Conservation (phyloP, 2,113 vertebrate genomes). For the Bufo bufo region DNA sequence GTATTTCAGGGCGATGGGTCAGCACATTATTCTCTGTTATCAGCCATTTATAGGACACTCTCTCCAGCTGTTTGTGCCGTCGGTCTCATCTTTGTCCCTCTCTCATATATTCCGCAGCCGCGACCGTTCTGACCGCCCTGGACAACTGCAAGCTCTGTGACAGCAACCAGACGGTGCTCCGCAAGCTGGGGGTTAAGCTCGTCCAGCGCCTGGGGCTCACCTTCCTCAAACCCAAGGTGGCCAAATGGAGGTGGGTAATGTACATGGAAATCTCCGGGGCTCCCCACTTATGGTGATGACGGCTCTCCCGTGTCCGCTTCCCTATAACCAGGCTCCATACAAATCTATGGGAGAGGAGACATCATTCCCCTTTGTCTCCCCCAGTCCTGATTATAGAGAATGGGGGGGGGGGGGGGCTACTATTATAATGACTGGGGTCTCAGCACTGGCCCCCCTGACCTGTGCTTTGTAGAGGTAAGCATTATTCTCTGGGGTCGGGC, state of each 20-base stretch:
- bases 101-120: constrained; percentile 70
- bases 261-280: background rate
- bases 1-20: no score
- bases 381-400: no score
- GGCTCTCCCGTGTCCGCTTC: no score
- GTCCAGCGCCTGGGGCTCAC: constrained; percentile 90
- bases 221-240: constrained; percentile 89
- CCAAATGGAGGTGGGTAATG: constrained; percentile 87
- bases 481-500: background rate
- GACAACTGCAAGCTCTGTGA: constrained; percentile 79
- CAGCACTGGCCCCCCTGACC: background rate
- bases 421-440: no score
- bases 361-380: background rate
- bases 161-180: constrained; percentile 83
- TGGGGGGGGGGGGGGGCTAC: background rate
- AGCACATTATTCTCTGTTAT: background rate
- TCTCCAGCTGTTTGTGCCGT: no score
- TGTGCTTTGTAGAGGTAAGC: background rate
- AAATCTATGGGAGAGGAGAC: background rate
- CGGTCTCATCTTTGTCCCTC: background rate
- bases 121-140: constrained; percentile 80
- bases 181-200: constrained; percentile 89
- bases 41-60: background rate
- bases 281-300: no score
- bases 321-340: background rate